Conservation (phyloP, 2,888 invertebrate species). For the Nemapogon koenigi region DNA sequence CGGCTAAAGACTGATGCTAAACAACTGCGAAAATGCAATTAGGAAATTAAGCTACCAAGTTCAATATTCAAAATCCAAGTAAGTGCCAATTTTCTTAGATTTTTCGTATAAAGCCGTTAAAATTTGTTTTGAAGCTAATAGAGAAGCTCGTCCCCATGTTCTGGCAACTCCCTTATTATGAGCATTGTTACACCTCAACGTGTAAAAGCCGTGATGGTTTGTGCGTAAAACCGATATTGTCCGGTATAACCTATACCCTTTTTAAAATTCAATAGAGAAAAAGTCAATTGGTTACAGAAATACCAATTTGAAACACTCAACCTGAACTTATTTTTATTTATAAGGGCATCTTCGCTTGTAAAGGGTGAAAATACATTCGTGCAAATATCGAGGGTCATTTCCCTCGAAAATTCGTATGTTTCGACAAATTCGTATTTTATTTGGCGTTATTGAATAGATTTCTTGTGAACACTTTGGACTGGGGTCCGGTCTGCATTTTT, state of each 20-base stretch:
- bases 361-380: slow-evolving; percentile 12
- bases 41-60: no score
- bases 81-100: no score
- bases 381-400: slow-evolving; percentile 10
- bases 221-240: no score
- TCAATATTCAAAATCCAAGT: no score
- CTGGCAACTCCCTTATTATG: not conserved
- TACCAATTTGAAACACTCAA: slow-evolving; percentile 2
- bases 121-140: slow-evolving; percentile 5
- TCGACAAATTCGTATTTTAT: slow-evolving; percentile 13
- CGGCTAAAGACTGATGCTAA: no score
- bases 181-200: not conserved
- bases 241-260: no score
- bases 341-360: slow-evolving; percentile 6
- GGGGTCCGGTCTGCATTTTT: slow-evolving; percentile 2
- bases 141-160: slow-evolving; percentile 2
- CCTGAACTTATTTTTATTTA: slow-evolving; percentile 6
- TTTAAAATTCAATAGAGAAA: no score
- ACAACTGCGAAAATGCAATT: no score
- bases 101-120: no score
- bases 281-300: not conserved
- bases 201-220: not conserved
- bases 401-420: slow-evolving; percentile 7
- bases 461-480: slow-evolving; percentile 9
- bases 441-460: slow-evolving; percentile 12